A percentile compares a stretch with the other conserved stretches of the same genome.
Evolutionary conservation across 2,797 vertebrate species (phyloP).

Genomic region (Ciconia nigra): DNA sequence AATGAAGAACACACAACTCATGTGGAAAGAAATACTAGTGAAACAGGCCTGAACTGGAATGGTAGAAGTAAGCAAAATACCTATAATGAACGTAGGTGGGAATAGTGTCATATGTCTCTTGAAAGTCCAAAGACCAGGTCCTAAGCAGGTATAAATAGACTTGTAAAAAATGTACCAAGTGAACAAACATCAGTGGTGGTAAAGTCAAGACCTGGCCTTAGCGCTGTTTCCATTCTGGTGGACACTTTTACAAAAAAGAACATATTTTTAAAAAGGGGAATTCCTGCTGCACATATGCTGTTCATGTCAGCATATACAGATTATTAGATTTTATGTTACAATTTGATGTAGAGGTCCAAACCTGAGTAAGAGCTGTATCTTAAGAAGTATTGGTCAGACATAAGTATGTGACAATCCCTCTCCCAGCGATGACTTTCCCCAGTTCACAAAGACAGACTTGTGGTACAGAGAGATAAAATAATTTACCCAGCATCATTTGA

Average conservation of each 20-base stretch:
- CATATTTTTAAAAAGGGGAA: not conserved
- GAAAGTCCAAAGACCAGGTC: not conserved
- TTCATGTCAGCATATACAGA: not conserved
- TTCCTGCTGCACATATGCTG: not conserved
- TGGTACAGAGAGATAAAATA: not conserved
- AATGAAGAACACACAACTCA: not conserved
- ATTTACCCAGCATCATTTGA: not conserved
- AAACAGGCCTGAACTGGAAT: not conserved
- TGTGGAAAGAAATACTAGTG: not conserved
- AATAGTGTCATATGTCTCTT: not conserved
- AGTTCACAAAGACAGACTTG: not conserved
- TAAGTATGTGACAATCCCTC: not conserved
- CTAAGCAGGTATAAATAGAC: not conserved
- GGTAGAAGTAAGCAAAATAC: not conserved
- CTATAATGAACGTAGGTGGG: not conserved
- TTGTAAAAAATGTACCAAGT: not conserved
- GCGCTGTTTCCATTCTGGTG: not conserved
- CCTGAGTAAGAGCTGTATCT: not conserved
- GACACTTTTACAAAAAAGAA: not conserved
- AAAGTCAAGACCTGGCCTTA: not conserved
- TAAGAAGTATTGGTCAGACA: not conserved
- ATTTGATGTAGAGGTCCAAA: not conserved
- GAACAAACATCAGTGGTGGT: not conserved
- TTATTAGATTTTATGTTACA: not conserved
- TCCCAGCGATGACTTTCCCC: not conserved